These are phyloP conservation scores for Drosophila aff. DNA, from an alignment of 1,140 invertebrate species.

Conservation along the genomic window DNA sequence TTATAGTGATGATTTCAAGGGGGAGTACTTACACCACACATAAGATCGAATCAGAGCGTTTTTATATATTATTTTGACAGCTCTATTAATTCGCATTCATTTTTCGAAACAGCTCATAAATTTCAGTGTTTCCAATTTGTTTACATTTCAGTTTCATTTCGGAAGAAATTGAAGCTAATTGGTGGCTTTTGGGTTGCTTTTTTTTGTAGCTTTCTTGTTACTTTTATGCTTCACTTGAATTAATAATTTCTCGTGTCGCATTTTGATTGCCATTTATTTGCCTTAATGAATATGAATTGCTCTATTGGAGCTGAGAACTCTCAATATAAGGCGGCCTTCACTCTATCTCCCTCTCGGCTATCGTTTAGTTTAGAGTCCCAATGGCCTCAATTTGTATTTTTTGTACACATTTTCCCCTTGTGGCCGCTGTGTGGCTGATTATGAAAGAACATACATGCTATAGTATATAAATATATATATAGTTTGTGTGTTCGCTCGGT, in stretches of 20 bases:
- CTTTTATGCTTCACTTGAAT: background rate
- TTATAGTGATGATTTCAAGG: constrained; percentile 69
- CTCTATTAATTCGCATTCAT: constrained; percentile 11
- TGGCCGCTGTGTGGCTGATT: constrained; percentile 43
- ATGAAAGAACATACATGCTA: constrained; percentile 32
- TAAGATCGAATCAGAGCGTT: background rate
- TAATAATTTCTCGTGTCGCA: constrained; percentile 6
- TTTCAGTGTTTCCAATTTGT: constrained; percentile 33
- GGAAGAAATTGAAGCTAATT: background rate
- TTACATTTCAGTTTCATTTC: constrained; percentile 9
- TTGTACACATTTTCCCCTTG: constrained; percentile 12
- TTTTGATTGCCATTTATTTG: constrained; percentile 38
- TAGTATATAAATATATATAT: background rate
- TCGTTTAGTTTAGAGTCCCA: constrained; percentile 37
- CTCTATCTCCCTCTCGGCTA: background rate
- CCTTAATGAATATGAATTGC: constrained; percentile 50
- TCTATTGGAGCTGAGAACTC: constrained; percentile 21
- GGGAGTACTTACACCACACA: background rate
- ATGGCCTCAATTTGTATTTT: constrained; percentile 39
- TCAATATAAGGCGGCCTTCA: constrained; percentile 1
- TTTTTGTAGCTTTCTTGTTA: background rate
- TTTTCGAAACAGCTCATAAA: background rate
- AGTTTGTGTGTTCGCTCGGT: constrained; percentile 12
- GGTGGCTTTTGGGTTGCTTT: background rate
- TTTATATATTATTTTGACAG: constrained; percentile 17